Percentiles rank a stretch among this genome's conserved stretches.
phyloP scores from a whole-genome alignment of 2,113 vertebrate species.

The Plotosus lineatus region DNA sequence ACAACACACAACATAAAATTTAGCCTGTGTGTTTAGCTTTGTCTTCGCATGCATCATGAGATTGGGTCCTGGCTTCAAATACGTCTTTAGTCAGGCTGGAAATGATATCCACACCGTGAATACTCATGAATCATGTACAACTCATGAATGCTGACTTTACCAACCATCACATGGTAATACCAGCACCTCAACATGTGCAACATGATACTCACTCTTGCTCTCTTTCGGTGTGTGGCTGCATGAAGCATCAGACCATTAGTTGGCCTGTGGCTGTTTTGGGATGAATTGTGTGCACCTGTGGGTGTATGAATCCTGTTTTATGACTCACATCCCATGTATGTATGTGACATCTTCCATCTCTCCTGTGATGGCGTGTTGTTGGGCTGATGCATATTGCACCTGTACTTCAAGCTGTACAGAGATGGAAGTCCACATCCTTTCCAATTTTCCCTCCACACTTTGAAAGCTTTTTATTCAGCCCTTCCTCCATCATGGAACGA shows the following conservation, averaged over 20 bases:
- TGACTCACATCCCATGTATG: constrained; percentile 35
- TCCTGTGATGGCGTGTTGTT: neutral
- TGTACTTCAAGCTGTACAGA: neutral
- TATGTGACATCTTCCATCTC: constrained; percentile 15
- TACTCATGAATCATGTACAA: constrained; percentile 6
- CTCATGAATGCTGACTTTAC: neutral
- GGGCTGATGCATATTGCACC: constrained; percentile 22
- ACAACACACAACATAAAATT: neutral
- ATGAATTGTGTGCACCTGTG: constrained; percentile 27
- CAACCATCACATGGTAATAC: neutral
- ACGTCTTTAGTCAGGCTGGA: constrained; percentile 16
- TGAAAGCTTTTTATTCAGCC: neutral
- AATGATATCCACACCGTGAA: constrained; percentile 4
- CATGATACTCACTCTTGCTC: neutral
- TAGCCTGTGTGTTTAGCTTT: neutral
- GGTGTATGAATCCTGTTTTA: constrained; percentile 28
- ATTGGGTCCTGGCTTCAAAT: constrained; percentile 10
- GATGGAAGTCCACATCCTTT: neutral
- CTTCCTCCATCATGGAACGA: neutral
- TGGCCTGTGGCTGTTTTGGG: constrained; percentile 15
- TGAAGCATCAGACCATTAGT: constrained; percentile 5
- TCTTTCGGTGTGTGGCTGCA: neutral
- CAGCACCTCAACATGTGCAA: neutral
- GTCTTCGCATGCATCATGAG: neutral
- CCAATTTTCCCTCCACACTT: constrained; percentile 21